A percentile compares a stretch with the other conserved stretches of the same genome.
phyloP scores from a whole-genome alignment of 2,113 vertebrate genomes.

The Pantherophis guttatus region DNA sequence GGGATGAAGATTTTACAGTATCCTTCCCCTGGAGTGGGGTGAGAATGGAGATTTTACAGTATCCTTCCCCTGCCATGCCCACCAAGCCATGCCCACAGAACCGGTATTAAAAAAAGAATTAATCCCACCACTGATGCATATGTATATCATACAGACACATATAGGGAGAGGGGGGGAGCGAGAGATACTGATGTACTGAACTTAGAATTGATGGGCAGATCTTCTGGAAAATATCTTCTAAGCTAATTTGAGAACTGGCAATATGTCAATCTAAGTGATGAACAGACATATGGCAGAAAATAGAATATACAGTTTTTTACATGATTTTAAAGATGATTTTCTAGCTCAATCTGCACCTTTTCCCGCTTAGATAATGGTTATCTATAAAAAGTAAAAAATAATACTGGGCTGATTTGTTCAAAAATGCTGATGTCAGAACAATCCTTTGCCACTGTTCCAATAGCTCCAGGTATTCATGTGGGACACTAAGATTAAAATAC shows the following conservation, averaged over 20 bases:
- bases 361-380: slow-evolving; percentile 2
- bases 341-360: slow-evolving; percentile 41
- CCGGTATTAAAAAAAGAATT: too few relatives aligned
- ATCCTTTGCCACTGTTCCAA: neutral
- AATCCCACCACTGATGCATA: too few relatives aligned
- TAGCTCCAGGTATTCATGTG: neutral
- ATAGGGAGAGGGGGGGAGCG: too few relatives aligned
- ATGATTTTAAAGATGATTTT: slow-evolving; percentile 28
- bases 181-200: slow-evolving; percentile 1
- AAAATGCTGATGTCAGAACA: neutral
- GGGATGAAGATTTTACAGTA: too few relatives aligned
- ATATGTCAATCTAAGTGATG: slow-evolving; percentile 21
- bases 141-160: too few relatives aligned
- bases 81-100: too few relatives aligned
- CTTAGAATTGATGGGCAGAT: slow-evolving; percentile 1
- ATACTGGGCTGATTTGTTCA: neutral
- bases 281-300: slow-evolving; percentile 38
- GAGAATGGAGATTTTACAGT: too few relatives aligned
- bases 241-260: slow-evolving; percentile 37
- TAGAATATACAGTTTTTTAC: neutral
- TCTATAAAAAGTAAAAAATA: neutral
- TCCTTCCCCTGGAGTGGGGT: too few relatives aligned
- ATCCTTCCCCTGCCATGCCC: too few relatives aligned
- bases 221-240: slow-evolving; percentile 3
- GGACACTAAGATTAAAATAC: too few relatives aligned